Evolutionary conservation across 2,888 invertebrate genomes (phyloP), one percentile per base, ranked within the genome.

Genomic region (Leucoptera coffeella): DNA sequence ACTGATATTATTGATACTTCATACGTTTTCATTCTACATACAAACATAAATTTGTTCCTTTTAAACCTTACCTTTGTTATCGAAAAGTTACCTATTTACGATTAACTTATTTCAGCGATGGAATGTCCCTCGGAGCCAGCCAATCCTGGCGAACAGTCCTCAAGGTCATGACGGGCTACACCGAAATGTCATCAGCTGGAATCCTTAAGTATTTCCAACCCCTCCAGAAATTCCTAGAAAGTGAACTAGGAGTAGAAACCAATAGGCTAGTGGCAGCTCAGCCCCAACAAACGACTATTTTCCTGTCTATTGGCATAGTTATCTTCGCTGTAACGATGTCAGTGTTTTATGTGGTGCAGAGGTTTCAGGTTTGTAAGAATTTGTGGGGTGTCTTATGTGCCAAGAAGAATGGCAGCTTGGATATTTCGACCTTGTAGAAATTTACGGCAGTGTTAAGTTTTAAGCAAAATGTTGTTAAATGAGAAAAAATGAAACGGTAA

Each of bases 101-200:
- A n/a, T n/a, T n/a, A n/a, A n/a, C n/a, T 35, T 25, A 43, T 60
- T 41, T 21, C 44, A 75, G 69, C 12, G 44, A 53, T 12, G 69
- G 67, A 2, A 69, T 67, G 67, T 45, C 61, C 2, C 45, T 65
- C 11, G 69, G 69, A 2, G 65, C 67, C 1, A 64, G 64, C 32
- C 47, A 57, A 40, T 57, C 64, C 29, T 69, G 69, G 69, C 41
- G 57, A 29, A 50, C 46, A n/a, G 64, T 67, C 2, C 46, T 69
- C 1, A 27, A 55, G 30, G 42, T 47, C 1, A 64, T 69, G 34
- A 67, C 67, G 2, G 61, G 60, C 1, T 60, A 67, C 43, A 52
- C 46, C 14, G 59, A 65, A 36, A 36, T 69, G 9, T 62, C 61
- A 1, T 60, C 67, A 2, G 39, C 46, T 22, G 67, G 67, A 2